Conservation (phyloP, 2,888 invertebrate genomes). For the Leistus spinibarbis region DNA sequence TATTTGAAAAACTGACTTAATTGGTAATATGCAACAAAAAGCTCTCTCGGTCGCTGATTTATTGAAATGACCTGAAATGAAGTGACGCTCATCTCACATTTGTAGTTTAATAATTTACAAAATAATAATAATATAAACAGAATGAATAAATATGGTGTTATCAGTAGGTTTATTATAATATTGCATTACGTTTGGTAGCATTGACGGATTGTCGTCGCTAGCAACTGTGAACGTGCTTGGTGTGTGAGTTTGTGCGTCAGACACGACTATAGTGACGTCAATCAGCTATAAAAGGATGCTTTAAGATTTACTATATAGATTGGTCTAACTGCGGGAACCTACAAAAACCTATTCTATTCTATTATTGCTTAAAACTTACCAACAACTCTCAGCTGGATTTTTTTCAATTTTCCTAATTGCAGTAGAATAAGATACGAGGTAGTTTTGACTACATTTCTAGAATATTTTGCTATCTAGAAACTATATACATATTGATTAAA, state of each 20-base stretch:
- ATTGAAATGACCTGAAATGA: background rate
- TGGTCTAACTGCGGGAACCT: background rate
- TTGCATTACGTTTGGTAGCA: conserved; percentile 18
- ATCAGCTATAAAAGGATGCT: conserved; percentile 46
- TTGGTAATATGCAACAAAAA: no score
- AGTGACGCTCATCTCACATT: background rate
- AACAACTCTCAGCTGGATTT: background rate
- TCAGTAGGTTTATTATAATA: background rate
- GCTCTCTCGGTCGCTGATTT: no score
- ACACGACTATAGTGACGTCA: conserved; percentile 44
- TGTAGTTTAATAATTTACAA: background rate
- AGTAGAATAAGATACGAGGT: background rate
- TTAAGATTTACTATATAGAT: conserved; percentile 40
- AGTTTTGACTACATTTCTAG: no score
- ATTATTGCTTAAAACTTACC: background rate
- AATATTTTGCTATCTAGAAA: no score
- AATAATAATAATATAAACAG: background rate
- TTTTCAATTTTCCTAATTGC: background rate
- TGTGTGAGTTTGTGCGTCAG: conserved; percentile 44
- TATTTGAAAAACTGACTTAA: no score
- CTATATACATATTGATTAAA: no score
- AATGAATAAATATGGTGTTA: background rate
- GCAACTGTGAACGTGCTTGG: conserved; percentile 39
- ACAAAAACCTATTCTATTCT: conserved; percentile 1
- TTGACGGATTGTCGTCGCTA: conserved; percentile 32